A percentile compares a stretch with the other conserved stretches of the same genome.
Conservation (phyloP, 2,888 invertebrate genomes). For the Actias luna region DNA sequence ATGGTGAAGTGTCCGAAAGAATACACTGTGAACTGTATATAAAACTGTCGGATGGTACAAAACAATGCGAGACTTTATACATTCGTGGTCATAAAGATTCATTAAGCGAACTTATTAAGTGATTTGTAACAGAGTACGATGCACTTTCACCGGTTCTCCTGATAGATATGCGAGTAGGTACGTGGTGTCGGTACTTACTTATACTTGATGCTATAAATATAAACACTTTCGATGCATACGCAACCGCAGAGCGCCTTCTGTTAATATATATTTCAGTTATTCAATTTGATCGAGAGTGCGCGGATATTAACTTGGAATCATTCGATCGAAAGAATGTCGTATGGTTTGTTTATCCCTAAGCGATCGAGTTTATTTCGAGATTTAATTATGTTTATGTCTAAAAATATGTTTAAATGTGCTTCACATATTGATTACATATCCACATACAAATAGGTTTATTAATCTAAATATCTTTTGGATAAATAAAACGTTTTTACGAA, state of each 20-base stretch:
- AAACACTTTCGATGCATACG: slow-evolving; percentile 4
- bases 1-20: no score
- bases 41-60: no score
- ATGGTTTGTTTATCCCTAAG: neutral
- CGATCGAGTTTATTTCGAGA: no score
- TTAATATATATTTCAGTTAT: neutral
- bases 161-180: slow-evolving; percentile 13
- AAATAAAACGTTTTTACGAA: no score
- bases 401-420: no score
- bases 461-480: no score
- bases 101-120: slow-evolving; percentile 1
- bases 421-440: no score
- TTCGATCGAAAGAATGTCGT: neutral
- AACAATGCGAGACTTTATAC: no score
- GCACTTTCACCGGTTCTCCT: slow-evolving; percentile 39
- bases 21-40: no score
- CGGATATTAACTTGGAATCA: neutral
- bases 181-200: neutral
- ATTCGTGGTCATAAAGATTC: neutral
- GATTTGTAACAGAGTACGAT: slow-evolving; percentile 6
- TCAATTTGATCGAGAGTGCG: neutral
- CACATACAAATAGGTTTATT: no score
- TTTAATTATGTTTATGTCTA: no score
- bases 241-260: neutral
- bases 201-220: slow-evolving; percentile 7